phyloP scores from a whole-genome alignment of 2,113 vertebrate species.

The Hiodon tergisus region DNA sequence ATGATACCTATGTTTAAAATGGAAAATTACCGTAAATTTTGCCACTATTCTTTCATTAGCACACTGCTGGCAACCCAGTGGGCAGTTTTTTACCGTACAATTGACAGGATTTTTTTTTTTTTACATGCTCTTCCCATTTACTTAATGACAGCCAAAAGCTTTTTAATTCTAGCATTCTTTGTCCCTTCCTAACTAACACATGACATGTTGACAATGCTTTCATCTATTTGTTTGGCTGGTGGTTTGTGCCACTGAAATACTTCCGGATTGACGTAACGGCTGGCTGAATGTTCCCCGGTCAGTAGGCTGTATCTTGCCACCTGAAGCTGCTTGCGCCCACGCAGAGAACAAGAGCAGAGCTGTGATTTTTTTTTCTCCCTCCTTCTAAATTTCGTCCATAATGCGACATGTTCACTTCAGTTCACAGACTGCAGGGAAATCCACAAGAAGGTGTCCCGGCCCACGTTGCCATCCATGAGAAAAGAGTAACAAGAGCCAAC shows the following conservation, averaged over 20 bases:
- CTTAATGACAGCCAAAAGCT: too few species aligned
- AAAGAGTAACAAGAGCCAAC: background rate
- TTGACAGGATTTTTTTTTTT: too few species aligned
- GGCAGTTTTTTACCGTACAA: too few species aligned
- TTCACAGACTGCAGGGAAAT: background rate
- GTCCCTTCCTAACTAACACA: too few species aligned
- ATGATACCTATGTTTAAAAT: too few species aligned
- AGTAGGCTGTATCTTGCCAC: background rate
- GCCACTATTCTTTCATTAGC: too few species aligned
- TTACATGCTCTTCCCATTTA: too few species aligned
- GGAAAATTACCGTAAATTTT: too few species aligned
- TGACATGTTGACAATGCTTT: too few species aligned
- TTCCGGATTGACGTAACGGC: background rate
- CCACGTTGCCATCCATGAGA: background rate
- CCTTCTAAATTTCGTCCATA: too few species aligned
- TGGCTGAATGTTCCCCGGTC: background rate
- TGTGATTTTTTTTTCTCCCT: background rate
- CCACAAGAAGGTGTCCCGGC: background rate
- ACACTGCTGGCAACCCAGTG: too few species aligned
- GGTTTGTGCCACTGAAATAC: background rate
- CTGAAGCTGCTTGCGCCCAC: background rate
- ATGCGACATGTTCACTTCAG: background rate
- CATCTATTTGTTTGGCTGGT: background rate
- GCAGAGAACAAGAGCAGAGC: background rate
- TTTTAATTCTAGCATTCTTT: too few species aligned